A percentile compares a stretch with the other conserved stretches of the same genome.
phyloP scores from a whole-genome alignment of 2,888 invertebrate species.

The Blastobasis adustella region DNA sequence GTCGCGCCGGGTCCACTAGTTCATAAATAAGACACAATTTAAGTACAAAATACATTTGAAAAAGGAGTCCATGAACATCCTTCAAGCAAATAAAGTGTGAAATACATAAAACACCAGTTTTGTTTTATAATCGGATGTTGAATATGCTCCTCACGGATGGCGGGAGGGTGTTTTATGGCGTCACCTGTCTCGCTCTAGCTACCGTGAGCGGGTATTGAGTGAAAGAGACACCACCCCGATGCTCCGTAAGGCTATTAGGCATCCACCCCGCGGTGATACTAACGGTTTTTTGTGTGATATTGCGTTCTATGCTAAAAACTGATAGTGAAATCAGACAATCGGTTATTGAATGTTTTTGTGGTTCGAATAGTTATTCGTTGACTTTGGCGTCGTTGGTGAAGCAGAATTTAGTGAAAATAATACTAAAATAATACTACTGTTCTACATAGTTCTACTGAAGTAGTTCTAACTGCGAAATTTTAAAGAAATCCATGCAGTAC shows the following conservation, averaged over 20 bases:
- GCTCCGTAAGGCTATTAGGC: neutral
- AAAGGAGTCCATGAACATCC: neutral
- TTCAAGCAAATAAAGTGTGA: conserved; percentile 4
- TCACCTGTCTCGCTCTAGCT: conserved; percentile 2
- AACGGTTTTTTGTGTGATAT: conserved; percentile 3
- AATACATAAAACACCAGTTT: conserved; percentile 12
- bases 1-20: neutral
- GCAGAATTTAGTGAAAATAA: neutral
- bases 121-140: conserved; percentile 15
- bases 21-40: neutral
- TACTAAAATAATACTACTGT: neutral
- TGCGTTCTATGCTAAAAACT: neutral
- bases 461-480: neutral
- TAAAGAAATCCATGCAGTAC: no score
- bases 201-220: neutral
- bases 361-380: no score
- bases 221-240: neutral
- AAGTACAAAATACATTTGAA: neutral
- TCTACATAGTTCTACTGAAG: neutral
- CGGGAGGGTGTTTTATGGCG: conserved; percentile 11
- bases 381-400: neutral
- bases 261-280: neutral
- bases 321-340: neutral
- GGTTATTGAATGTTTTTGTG: neutral
- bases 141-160: conserved; percentile 9